Base-by-base conservation (phyloP, 2,888 invertebrate genomes). In the Coenonympha arcania region DNA sequence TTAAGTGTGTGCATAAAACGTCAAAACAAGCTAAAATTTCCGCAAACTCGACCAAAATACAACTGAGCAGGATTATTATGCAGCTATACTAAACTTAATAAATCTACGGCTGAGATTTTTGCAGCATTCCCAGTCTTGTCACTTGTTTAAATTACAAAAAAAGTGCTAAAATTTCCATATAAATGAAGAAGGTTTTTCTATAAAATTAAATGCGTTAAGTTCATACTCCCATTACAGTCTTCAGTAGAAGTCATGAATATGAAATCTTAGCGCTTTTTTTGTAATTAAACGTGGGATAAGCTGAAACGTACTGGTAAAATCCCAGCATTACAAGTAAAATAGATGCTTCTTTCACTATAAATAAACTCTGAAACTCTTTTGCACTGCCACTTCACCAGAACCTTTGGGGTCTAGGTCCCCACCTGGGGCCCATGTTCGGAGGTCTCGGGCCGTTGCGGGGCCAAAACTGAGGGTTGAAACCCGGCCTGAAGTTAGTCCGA, bases 351-450 rank as follows among this genome's bases (percentile, higher is more conserved):
- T 31, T 22, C 37, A 50, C 41, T 50, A 45, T 52, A 52, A 40
- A 44, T 47, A 52, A 51, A n/a, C n/a, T n/a, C n/a, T n/a, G n/a
- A 41, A 48, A 44, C 50, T 50, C 45, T 24, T 42, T 43, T 46
- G 42, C 49, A 48, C 37, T 56, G 54, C 55, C 52, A 54, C 63
- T 59, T 84, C 83, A 86, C 85, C 85, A 89, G 71, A 88, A 71
- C 68, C 88, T 63, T 66, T 76, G 61, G 50, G 88, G 68, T 63
- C 88, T 52, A 24, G 88, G 69, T 49, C 80, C 72, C 81, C 83
- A 71, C 63, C 83, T 56, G n/a, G 44, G 44, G 9, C 44, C 44
- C 44, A 44, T 44, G 58, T 73, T 68, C 9, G 79, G 68, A n/a
- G 78, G 59, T 62, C 86, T 62, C 34, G 82, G 86, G 52, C 80